A percentile compares a stretch with the other conserved stretches of the same genome.
Evolutionary conservation across 1,140 invertebrate genomes (phyloP).

Genomic region (Colletes gigas): DNA sequence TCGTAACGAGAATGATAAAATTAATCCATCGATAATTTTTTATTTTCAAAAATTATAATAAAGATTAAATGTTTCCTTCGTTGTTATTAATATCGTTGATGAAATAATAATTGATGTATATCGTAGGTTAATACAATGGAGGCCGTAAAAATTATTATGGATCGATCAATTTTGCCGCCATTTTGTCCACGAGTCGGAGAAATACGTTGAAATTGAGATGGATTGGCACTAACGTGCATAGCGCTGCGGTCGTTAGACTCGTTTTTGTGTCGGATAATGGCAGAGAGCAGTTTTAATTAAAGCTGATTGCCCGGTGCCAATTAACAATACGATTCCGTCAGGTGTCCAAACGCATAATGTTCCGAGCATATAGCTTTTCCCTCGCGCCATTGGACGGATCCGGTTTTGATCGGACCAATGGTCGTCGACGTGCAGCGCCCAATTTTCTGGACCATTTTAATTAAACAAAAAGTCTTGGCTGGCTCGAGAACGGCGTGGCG

Average conservation of each 20-base stretch:
- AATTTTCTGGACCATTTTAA: slow-evolving; percentile 21
- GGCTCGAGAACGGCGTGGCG: background rate
- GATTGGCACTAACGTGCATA: background rate
- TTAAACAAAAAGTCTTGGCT: background rate
- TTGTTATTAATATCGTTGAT: no score
- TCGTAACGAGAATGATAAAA: no score
- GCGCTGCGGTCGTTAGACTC: no score
- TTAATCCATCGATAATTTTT: no score
- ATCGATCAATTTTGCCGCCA: background rate
- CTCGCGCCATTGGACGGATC: background rate
- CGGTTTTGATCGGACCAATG: background rate
- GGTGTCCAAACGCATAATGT: slow-evolving; percentile 24
- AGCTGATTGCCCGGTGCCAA: slow-evolving; percentile 33
- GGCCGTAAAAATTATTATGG: background rate
- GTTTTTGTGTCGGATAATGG: background rate
- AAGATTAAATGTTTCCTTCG: no score
- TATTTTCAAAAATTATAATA: background rate
- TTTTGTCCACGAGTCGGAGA: background rate
- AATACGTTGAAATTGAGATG: background rate
- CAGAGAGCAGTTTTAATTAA: slow-evolving; percentile 40
- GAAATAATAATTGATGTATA: no score
- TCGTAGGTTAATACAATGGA: no score
- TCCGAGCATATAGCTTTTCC: slow-evolving; percentile 11
- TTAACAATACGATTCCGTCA: slow-evolving; percentile 7
- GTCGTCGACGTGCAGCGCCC: background rate